Conservation (phyloP, 2,888 invertebrate genomes). For the Timandra comae region DNA sequence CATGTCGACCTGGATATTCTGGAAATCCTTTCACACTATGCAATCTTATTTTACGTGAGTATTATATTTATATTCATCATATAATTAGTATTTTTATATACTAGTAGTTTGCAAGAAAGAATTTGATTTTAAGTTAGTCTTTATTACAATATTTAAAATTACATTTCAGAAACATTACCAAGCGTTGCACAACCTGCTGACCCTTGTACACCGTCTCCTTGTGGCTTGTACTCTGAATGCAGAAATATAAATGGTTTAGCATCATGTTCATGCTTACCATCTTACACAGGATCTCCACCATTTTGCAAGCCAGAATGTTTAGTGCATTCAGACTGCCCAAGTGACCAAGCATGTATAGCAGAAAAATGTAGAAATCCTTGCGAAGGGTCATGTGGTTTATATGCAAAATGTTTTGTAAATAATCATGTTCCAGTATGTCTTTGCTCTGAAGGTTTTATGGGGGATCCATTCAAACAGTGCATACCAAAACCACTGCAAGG, state of each 20-base stretch:
- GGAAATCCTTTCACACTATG: conserved; percentile 84
- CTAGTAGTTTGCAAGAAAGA: too few species aligned
- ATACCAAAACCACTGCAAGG: conserved; percentile 69
- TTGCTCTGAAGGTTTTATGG: conserved; percentile 80
- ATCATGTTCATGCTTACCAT: conserved; percentile 82
- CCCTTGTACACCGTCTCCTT: conserved; percentile 85
- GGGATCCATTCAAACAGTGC: conserved; percentile 84
- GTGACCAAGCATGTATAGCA: conserved; percentile 79
- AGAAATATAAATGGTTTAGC: conserved; percentile 81
- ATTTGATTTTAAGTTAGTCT: conserved; percentile 17
- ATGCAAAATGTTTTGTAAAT: conserved; percentile 81
- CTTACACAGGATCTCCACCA: conserved; percentile 80
- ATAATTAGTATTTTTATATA: too few species aligned
- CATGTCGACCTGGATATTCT: conserved; percentile 80
- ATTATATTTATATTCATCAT: too few species aligned
- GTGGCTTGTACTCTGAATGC: conserved; percentile 85
- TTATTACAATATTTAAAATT: conserved; percentile 4
- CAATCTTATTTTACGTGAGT: conserved; percentile 74
- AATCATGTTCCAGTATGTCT: conserved; percentile 85
- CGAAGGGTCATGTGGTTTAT: conserved; percentile 80
- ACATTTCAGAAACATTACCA: conserved; percentile 44
- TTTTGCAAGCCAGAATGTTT: conserved; percentile 81
- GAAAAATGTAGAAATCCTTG: conserved; percentile 84
- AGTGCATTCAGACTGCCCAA: conserved; percentile 79
- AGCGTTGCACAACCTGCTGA: conserved; percentile 57